These are phyloP conservation scores for Ctenomys sociabilis DNA, from an alignment of 2,113 vertebrate species.

Conservation along the genomic window DNA sequence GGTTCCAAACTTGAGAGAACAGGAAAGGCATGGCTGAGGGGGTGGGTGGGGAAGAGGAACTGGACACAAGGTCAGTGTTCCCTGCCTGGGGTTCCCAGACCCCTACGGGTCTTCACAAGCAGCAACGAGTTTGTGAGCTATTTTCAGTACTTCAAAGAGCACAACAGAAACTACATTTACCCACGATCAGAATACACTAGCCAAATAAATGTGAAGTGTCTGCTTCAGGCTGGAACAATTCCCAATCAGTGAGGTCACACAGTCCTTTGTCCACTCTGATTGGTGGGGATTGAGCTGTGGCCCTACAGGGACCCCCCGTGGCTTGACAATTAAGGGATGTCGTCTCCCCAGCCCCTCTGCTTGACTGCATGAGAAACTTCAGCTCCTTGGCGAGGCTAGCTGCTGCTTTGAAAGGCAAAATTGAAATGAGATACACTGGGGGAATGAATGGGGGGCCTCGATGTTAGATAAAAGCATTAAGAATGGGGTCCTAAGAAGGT, in stretches of 20 bases:
- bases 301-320: not conserved
- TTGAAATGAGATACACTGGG: not conserved
- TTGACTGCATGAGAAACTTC: conserved; percentile 50
- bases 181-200: conserved; percentile 50
- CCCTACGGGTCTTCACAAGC: not conserved
- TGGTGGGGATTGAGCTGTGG: conserved; percentile 2
- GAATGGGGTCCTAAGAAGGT: conserved; percentile 3
- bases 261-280: conserved; percentile 54
- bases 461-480: not conserved
- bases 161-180: conserved; percentile 60
- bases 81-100: conserved; percentile 31
- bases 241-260: conserved; percentile 66
- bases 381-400: conserved; percentile 46
- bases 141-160: conserved; percentile 56
- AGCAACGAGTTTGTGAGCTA: conserved; percentile 34
- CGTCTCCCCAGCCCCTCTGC: not conserved
- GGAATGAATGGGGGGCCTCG: not conserved
- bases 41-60: not conserved
- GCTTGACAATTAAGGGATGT: conserved; percentile 53
- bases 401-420: conserved; percentile 40
- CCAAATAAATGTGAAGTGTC: conserved; percentile 58
- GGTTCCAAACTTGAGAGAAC: not conserved
- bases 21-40: not conserved
- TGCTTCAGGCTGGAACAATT: conserved; percentile 60
- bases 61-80: not conserved